These are phyloP conservation scores for Etheostoma perlongum DNA, from an alignment of 2,797 vertebrate species.

Conservation along the genomic window DNA sequence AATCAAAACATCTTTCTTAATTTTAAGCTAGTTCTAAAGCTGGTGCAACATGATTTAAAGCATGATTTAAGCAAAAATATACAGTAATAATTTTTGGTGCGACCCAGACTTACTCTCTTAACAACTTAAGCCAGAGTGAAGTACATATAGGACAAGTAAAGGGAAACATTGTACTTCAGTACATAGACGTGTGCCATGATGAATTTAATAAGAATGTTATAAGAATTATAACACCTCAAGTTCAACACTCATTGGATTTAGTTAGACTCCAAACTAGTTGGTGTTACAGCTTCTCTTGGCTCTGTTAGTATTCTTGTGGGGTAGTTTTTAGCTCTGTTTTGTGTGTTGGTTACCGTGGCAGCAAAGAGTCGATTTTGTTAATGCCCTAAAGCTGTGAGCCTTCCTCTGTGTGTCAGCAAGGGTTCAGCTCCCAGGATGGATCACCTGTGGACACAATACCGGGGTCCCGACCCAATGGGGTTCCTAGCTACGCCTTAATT, in stretches of 20 bases:
- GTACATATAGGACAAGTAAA: neutral
- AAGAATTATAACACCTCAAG: neutral
- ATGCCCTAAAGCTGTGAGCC: constrained; percentile 55
- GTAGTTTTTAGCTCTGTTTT: constrained; percentile 14
- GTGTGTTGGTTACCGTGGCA: constrained; percentile 59
- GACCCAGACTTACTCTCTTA: too few species aligned
- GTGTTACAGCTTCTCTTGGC: constrained; percentile 9
- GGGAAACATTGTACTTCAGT: neutral
- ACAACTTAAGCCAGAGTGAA: neutral
- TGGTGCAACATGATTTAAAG: too few species aligned
- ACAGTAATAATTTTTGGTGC: too few species aligned
- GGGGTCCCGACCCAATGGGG: constrained; percentile 50
- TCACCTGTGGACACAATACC: constrained; percentile 64
- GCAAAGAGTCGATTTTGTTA: constrained; percentile 18
- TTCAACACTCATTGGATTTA: neutral
- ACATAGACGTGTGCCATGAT: neutral
- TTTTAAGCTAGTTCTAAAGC: too few species aligned
- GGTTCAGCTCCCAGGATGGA: constrained; percentile 64
- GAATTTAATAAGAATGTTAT: neutral
- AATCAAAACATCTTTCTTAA: neutral
- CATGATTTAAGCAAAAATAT: too few species aligned
- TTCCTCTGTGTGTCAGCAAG: constrained; percentile 60
- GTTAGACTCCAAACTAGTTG: neutral
- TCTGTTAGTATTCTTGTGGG: constrained; percentile 49
- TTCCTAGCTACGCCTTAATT: constrained; percentile 54